Base-by-base conservation (phyloP, 2,888 invertebrate genomes). In the Steinernema carpocapsae region DNA sequence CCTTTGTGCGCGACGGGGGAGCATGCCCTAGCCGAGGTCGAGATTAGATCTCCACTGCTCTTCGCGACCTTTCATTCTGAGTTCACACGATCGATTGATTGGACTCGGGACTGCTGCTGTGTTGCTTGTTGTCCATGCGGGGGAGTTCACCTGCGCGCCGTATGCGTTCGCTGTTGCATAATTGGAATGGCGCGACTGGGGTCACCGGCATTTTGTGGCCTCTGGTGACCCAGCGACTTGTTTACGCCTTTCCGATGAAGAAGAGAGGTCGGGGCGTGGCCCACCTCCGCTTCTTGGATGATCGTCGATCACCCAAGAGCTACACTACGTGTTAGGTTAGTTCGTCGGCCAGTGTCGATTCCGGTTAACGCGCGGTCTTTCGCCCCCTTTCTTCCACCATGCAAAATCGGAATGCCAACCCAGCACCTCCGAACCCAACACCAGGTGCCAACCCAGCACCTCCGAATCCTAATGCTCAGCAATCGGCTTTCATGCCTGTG, bases 151-250 rank as follows among this genome's bases (percentile, higher is more conserved):
- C 56, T 56, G 19, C 51, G 51, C 19, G 7, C 12, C 51, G 51
- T 6, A 10, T n/a, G 51, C 51, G n/a, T 51, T 51, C n/a, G 56
- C 56, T 26, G 56, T 56, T 56, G 56, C 56, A 26, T 56, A 56
- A 56, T 56, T 56, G 56, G 56, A 56, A 56, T 56, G 56, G 56
- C 56, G 56, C 56, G 56, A 56, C 24, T 56, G 56, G 56, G 56
- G 56, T 56, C 56, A 56, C 56, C 26, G 22, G 56, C 24, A 26
- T 56, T 56, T 56, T 56, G 56, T 56, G 56, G 56, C 56, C 56
- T 56, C 56, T 56, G 56, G 56, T 56, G 56, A 56, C 56, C 56
- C 56, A 26, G 4, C 56, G 56, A 56, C 56, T 56, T 56, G 56
- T 56, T 56, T 56, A 56, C 56, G 56, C 56, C 56, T 56, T 56